Evolutionary conservation across 2,797 vertebrate species (phyloP).

Genomic region (Ctenopoma multispine): DNA sequence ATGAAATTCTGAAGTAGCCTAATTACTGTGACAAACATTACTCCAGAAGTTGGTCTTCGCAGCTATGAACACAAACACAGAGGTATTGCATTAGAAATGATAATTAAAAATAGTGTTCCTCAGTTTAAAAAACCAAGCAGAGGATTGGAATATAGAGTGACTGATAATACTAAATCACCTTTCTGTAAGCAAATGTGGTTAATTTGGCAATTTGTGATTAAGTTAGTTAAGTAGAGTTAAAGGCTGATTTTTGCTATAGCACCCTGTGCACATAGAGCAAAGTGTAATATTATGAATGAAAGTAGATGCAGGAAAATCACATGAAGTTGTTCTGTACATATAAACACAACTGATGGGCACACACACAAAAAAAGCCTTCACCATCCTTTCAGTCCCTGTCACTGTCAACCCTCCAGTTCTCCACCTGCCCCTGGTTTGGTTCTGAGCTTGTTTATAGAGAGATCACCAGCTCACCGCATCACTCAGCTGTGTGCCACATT

Average conservation of each 20-base stretch:
- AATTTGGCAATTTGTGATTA: not conserved
- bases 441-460: constrained; percentile 74
- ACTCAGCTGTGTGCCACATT: constrained; percentile 76
- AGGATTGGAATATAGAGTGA: not conserved
- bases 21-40: not conserved
- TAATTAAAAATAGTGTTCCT: not conserved
- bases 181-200: not conserved
- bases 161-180: not conserved
- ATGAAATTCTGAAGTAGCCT: not conserved
- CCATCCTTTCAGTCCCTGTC: constrained; percentile 28
- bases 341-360: constrained; percentile 7
- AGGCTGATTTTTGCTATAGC: not conserved
- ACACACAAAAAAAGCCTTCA: constrained; percentile 29
- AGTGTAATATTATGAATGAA: not conserved
- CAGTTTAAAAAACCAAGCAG: not conserved
- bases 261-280: not conserved
- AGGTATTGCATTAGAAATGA: not conserved
- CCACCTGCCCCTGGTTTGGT: constrained; percentile 51
- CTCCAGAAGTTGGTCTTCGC: not conserved
- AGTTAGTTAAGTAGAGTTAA: not conserved
- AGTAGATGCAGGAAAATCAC: not conserved
- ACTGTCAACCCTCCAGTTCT: constrained; percentile 35
- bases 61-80: not conserved
- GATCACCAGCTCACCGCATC: constrained; percentile 74
- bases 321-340: not conserved